phyloP scores from a whole-genome alignment of 2,797 vertebrate genomes.

The Sebastes matsubarae region DNA sequence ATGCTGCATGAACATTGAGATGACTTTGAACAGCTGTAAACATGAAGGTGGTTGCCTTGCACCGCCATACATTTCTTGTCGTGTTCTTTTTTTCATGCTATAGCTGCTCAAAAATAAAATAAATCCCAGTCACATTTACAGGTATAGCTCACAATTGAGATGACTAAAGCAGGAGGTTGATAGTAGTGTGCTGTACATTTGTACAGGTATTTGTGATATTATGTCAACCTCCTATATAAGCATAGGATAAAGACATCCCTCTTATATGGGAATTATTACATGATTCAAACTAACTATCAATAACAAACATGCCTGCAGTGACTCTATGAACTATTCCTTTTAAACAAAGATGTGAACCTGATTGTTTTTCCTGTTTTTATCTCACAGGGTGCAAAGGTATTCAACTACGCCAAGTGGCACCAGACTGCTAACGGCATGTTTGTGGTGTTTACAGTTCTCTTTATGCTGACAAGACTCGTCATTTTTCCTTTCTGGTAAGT shows the following conservation, averaged over 20 bases:
- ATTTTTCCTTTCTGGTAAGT: conserved; percentile 94
- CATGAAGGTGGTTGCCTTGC: not conserved
- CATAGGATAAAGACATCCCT: not conserved
- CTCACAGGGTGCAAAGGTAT: conserved; percentile 89
- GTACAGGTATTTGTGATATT: not conserved
- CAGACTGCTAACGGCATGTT: conserved; percentile 86
- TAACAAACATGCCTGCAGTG: not conserved
- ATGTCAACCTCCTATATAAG: not conserved
- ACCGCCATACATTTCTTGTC: not conserved
- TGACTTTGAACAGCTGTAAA: not conserved
- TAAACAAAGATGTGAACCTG: not conserved
- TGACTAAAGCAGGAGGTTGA: not conserved
- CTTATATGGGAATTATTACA: not conserved
- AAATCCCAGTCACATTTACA: not conserved
- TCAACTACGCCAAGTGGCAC: conserved; percentile 90
- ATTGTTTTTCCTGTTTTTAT: conserved; percentile 6
- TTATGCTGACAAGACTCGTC: conserved; percentile 88
- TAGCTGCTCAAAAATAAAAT: not conserved
- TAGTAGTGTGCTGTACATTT: not conserved
- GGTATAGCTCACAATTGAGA: not conserved
- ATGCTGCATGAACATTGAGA: not conserved
- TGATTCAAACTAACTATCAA: not conserved
- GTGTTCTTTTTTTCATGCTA: not conserved
- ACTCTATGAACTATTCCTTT: not conserved
- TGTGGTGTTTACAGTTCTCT: conserved; percentile 85